Percentiles rank a stretch among this genome's conserved stretches.
Conservation (phyloP, 2,797 vertebrate genomes). For the Galago senegalensis region DNA sequence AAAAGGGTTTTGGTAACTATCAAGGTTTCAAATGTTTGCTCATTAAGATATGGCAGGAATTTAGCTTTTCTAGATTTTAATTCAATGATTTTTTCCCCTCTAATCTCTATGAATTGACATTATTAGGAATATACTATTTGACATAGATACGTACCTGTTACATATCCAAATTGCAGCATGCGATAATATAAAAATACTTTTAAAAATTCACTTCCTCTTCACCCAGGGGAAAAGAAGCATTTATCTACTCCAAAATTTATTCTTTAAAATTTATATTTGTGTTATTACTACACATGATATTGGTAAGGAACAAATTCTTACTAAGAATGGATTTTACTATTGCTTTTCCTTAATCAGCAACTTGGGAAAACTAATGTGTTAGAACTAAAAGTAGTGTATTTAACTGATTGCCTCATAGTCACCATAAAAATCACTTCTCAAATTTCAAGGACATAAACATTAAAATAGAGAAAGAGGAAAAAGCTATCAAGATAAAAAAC, state of each 20-base stretch:
- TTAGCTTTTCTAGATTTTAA: background rate
- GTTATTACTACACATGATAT: background rate
- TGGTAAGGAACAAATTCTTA: background rate
- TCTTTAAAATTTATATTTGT: background rate
- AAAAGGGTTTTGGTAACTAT: background rate
- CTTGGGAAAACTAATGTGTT: background rate
- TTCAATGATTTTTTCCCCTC: background rate
- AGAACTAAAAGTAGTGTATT: background rate
- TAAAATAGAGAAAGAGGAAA: background rate
- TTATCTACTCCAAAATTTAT: background rate
- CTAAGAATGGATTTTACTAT: background rate
- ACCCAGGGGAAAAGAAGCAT: background rate
- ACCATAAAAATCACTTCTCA: background rate
- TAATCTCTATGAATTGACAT: background rate
- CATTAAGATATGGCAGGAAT: background rate
- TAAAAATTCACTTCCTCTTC: background rate
- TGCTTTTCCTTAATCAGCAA: background rate
- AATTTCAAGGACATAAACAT: background rate
- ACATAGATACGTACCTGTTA: background rate
- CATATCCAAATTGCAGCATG: background rate
- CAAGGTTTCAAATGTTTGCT: background rate
- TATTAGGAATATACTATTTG: slow-evolving; percentile 8
- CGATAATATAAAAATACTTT: background rate
- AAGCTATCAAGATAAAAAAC: background rate
- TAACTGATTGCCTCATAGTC: background rate